phyloP scores from a whole-genome alignment of 2,113 vertebrate species.

The Eptatretus burgeri region DNA sequence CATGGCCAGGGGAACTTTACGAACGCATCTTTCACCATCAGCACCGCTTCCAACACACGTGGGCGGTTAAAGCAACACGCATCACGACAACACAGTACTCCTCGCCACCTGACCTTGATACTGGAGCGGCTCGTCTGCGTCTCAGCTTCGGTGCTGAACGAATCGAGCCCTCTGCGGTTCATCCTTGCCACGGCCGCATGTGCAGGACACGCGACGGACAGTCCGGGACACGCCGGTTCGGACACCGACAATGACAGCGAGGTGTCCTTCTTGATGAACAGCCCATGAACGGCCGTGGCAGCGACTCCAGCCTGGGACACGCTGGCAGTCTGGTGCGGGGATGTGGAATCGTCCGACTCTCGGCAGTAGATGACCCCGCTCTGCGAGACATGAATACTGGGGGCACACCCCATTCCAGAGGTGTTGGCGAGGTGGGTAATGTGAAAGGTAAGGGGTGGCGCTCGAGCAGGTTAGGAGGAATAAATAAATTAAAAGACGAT shows the following conservation, averaged over 20 bases:
- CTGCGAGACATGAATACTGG: slow-evolving; percentile 89
- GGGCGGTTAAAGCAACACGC: no score
- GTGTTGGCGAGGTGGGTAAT: neutral
- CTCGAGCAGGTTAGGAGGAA: no score
- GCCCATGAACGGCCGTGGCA: slow-evolving; percentile 30
- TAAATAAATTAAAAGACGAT: no score
- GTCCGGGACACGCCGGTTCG: slow-evolving; percentile 35
- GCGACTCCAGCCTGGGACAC: slow-evolving; percentile 43
- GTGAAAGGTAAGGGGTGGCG: no score
- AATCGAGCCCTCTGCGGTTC: slow-evolving; percentile 22
- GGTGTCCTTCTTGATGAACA: slow-evolving; percentile 57
- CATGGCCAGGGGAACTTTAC: no score
- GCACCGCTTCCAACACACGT: no score
- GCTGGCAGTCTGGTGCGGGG: slow-evolving; percentile 42
- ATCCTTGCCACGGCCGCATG: slow-evolving; percentile 17
- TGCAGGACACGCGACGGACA: slow-evolving; percentile 14
- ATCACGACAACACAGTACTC: rapidly evolving
- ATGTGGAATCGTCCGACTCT: slow-evolving; percentile 71
- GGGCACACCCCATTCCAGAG: slow-evolving; percentile 55
- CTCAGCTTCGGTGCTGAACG: slow-evolving; percentile 41
- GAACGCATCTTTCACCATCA: no score
- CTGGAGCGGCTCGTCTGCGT: slow-evolving; percentile 47
- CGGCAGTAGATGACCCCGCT: slow-evolving; percentile 92
- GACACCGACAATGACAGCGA: slow-evolving; percentile 41
- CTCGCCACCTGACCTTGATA: slow-evolving; percentile 26